phyloP scores from a whole-genome alignment of 1,140 invertebrate genomes.

The Streblospio benedicti region DNA sequence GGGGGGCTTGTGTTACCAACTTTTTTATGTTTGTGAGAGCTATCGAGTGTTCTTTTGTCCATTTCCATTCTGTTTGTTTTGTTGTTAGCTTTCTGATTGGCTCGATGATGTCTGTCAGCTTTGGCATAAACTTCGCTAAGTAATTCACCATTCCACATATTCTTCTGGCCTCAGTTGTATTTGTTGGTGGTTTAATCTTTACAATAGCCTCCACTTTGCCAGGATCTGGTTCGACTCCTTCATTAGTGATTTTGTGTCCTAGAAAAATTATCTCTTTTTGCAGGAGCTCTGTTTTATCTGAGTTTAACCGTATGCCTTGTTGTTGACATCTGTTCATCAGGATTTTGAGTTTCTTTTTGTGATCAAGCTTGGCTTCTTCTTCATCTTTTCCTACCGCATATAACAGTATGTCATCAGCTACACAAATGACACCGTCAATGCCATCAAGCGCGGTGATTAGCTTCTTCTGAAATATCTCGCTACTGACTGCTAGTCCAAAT shows the following conservation, averaged over 20 bases:
- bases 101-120: constrained; percentile 6
- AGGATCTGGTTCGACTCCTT: constrained; percentile 40
- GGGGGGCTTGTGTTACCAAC: constrained; percentile 18
- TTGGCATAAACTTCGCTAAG: constrained; percentile 22
- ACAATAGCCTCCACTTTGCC: constrained; percentile 40
- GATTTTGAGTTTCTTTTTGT: constrained; percentile 11
- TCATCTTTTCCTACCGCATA: too few species aligned
- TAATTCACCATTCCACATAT: constrained; percentile 26
- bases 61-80: constrained; percentile 31
- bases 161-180: constrained; percentile 18
- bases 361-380: not conserved
- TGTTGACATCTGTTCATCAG: constrained; percentile 34
- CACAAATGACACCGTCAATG: constrained; percentile 35
- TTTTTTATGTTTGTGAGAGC: constrained; percentile 22
- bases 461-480: constrained; percentile 37
- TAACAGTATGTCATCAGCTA: constrained; percentile 34
- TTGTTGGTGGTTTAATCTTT: constrained; percentile 16
- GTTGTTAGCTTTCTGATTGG: constrained; percentile 22
- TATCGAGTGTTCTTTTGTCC: constrained; percentile 14
- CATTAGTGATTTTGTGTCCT: constrained; percentile 31
- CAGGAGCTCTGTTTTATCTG: constrained; percentile 24
- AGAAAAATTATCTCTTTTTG: constrained; percentile 5
- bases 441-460: constrained; percentile 30
- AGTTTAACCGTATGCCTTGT: constrained; percentile 39
- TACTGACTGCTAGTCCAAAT: constrained; percentile 18